Conservation (phyloP, 1,140 invertebrate genomes). For the Scaptomyza hsui region DNA sequence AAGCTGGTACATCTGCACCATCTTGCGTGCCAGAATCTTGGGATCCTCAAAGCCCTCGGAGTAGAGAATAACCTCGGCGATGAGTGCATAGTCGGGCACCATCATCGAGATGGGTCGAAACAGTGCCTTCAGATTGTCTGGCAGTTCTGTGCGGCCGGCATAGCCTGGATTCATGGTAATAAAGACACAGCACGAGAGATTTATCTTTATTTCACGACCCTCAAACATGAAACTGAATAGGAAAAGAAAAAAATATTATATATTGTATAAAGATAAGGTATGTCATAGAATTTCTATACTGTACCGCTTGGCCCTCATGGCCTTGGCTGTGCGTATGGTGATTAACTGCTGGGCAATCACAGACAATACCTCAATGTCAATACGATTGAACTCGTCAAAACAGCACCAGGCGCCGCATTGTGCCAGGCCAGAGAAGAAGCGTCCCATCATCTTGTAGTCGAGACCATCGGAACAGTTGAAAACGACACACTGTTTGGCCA, state of each 20-base stretch:
- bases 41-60: conserved; percentile 96
- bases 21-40: conserved; percentile 93
- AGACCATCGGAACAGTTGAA: conserved; percentile 95
- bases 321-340: conserved; percentile 91
- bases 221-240: conserved; percentile 91
- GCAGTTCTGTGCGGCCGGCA: conserved; percentile 93
- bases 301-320: conserved; percentile 88
- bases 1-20: conserved; percentile 96
- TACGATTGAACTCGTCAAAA: conserved; percentile 96
- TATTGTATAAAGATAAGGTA: too few relatives aligned
- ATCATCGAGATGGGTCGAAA: conserved; percentile 96
- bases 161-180: conserved; percentile 97
- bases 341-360: conserved; percentile 94
- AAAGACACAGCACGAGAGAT: conserved; percentile 94
- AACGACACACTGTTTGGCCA: conserved; percentile 95
- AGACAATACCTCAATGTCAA: conserved; percentile 95
- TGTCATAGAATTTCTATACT: neutral
- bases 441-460: conserved; percentile 94
- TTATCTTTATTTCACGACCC: conserved; percentile 93
- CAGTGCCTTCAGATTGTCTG: conserved; percentile 93
- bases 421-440: conserved; percentile 93
- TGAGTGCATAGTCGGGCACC: conserved; percentile 96
- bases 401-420: conserved; percentile 96
- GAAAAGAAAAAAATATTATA: neutral
- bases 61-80: conserved; percentile 96